Evolutionary conservation across 2,888 invertebrate genomes (phyloP), one percentile per base, ranked within the genome.

Genomic region (Drosophila paracracens): DNA sequence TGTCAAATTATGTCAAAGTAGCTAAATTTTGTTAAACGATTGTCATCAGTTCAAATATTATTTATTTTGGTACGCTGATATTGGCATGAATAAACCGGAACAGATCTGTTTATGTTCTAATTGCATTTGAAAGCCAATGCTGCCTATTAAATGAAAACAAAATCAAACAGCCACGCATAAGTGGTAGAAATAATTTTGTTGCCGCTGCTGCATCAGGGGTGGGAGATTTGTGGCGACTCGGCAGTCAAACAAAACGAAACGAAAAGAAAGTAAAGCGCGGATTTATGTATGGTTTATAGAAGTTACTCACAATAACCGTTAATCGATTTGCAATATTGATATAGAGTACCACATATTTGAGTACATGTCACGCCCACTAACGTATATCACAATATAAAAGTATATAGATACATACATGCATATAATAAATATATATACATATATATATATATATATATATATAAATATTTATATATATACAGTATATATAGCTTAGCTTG

Each of bases 321-420:
- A 85, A 82, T 73, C 78, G 53, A 78, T 72, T 79, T 78, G 87
- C 83, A 86, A 86, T 87, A 86, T 84, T 70, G 77, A 81, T 82
- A 75, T 82, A 75, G 18, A 64, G 69, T 69, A 80, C 11, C 46
- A 71, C 56, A 70, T 68, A 72, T 70, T 57, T 62, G 70, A 68
- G 70, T 70, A 64, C 65, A 79, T 78, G 75, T 62, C 81, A 78
- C 69, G 63, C 70, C 70, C 80, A 67, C 70, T 79, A 74, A 64
- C 63, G 64, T 79, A 73, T 81, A 85, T 81, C 75, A 79, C 75
- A 76, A 78, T 80, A 80, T 73, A 61, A 63, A 68, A 58, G 25
- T 53, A 74, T 64, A 77, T 51, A 70, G 43, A 72, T 46, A 63
- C 64, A 68, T 35, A 57, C 72, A 74, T 64, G 57, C 48, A 62